Evolutionary conservation across 1,140 invertebrate genomes (phyloP), one percentile per base, ranked within the genome.

Genomic region (Neomicropteryx cornuta): DNA sequence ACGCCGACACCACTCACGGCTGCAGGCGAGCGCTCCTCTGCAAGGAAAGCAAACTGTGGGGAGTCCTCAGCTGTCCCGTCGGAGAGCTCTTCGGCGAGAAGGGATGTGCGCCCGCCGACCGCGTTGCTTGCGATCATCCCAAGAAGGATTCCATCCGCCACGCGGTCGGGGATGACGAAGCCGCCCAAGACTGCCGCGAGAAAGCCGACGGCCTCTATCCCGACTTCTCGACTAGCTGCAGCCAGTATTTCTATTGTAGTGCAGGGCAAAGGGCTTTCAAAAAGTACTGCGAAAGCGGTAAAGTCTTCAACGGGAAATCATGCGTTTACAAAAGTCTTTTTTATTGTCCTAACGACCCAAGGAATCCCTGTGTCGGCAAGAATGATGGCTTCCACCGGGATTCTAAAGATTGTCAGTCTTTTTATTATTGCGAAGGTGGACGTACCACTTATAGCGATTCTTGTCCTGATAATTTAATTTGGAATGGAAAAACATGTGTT

Each of bases 171-270:
- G 23, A 20, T 23, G 17, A n/a, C 28, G 21, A 27, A 42, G 53
- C 29, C 16, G 45, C 33, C 5, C 51, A 30, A 18, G 32, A 53
- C 38, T 35, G 48, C 50, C 39, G 36, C 34, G 33, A 50, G 40
- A 27, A 44, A 43, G 46, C 44, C 17, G 54, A 68, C 38, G 64
- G 69, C 1, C 69, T 67, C 39, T 68, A 66, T 42, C 52, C 56
- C 4, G 62, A 72, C 41, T 47, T 53, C 19, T 48, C 48, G 3
- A 58, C 63, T 5, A 58, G 53, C 16, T 72, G 70, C 46, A 52
- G 55, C 5, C 55, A 56, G 28, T 71, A 70, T 49, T 68, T 56
- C 38, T 65, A 60, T 36, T 70, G 68, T 23, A 32, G 32, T 22
- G 44, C 43, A 16, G 19, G 30, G 4, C 39, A 11, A 21, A 44